Percentiles rank a stretch among this genome's conserved stretches.
These are phyloP conservation scores for Premnoplex brunnescens DNA, from an alignment of 2,797 vertebrate genomes.

Conservation along the genomic window DNA sequence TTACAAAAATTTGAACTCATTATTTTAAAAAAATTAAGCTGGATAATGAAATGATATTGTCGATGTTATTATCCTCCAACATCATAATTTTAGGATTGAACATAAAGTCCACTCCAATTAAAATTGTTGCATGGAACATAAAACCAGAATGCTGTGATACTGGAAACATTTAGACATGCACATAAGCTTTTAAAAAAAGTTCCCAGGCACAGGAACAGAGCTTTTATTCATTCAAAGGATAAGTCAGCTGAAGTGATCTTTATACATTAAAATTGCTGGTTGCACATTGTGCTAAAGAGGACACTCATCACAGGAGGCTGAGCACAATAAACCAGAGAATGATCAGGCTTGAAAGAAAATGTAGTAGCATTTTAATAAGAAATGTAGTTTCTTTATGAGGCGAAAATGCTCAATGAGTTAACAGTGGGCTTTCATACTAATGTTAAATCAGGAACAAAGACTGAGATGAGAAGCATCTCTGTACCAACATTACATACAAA, in stretches of 20 bases:
- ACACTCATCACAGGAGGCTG: slow-evolving; percentile 7
- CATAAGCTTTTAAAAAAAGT: slow-evolving; percentile 28
- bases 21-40: slow-evolving; percentile 34
- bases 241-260: slow-evolving; percentile 51
- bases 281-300: background rate
- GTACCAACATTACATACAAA: background rate
- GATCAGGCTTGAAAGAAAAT: background rate
- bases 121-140: slow-evolving; percentile 29
- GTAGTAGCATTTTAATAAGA: background rate
- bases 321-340: slow-evolving; percentile 15
- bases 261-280: background rate
- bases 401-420: slow-evolving; percentile 23
- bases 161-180: slow-evolving; percentile 37
- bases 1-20: background rate
- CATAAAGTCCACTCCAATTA: slow-evolving; percentile 35
- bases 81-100: slow-evolving; percentile 9
- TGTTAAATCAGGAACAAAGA: background rate
- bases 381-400: background rate
- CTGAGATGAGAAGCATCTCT: background rate
- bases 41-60: slow-evolving; percentile 12
- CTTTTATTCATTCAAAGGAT: slow-evolving; percentile 44
- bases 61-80: background rate
- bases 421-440: background rate
- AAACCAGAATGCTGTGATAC: slow-evolving; percentile 23
- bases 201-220: slow-evolving; percentile 35